Base-by-base conservation (phyloP, 2,797 vertebrate genomes). In the Ptychobarbus kaznakovi region DNA sequence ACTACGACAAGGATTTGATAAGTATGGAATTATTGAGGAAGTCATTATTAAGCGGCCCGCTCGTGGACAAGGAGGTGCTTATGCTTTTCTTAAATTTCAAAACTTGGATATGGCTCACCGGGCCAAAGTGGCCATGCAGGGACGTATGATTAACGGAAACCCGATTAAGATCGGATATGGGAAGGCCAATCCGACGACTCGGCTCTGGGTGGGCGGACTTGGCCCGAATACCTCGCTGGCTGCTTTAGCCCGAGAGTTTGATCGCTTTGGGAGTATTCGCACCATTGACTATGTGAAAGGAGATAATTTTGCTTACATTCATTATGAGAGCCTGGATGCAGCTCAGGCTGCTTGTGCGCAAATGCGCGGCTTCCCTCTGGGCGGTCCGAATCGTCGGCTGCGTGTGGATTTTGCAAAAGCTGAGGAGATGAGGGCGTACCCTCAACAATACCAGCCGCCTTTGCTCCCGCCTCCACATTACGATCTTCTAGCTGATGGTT, bases 81-180 rank as follows among this genome's bases (percentile, higher is more conserved):
- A 99, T 0, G 98, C 97, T 20, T 99, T 99, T 40, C 96, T 99
- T 6, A 99, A 99, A 92, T 99, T 99, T 89, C 98, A 99, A 92
- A 99, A 99, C 91, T 90, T 99, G 75, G 98, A 99, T 94, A 99
- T 99, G 98, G 98, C 98, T 0, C 98, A 99, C 89, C 89, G 97
- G 28, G 98, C 98, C 69, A 99, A 99, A 77, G 96, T 99, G 22
- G 98, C 97, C 74, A 99, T 99, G 98, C 98, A 98, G 0, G 98
- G 98, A 0, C 96, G 98, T 0, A 93, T 97, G 18, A 96, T 99
- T 0, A 97, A 97, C 0, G 96, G 97, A 58, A 98, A 99, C 91
- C 97, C 96, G 0, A 96, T 99, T 78, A 99, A 99, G 92, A 99
- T 99, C 0, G 98, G 98, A 68, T 99, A 99, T 0, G 98, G 98